These are phyloP conservation scores for Stratiomys singularior DNA, from an alignment of 2,888 invertebrate genomes.

Conservation along the genomic window DNA sequence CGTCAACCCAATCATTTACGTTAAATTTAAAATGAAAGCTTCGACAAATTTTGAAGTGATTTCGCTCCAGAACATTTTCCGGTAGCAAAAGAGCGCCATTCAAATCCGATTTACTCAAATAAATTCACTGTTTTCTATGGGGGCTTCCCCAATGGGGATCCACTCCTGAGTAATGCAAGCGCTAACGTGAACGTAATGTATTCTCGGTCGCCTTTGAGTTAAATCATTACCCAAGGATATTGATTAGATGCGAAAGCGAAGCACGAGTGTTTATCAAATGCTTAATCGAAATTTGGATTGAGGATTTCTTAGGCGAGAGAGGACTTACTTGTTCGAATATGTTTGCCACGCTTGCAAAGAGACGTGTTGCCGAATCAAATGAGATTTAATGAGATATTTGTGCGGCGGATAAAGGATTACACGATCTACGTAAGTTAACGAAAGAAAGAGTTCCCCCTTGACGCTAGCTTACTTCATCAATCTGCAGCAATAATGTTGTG, in stretches of 20 bases:
- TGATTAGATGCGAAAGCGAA: slow-evolving; percentile 38
- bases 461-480: not conserved
- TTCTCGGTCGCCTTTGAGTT: slow-evolving; percentile 29
- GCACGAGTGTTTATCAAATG: slow-evolving; percentile 39
- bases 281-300: slow-evolving; percentile 40
- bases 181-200: slow-evolving; percentile 16
- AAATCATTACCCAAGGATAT: slow-evolving; percentile 43
- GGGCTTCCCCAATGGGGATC: not conserved
- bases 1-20: slow-evolving; percentile 17
- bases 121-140: slow-evolving; percentile 29
- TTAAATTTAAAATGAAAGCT: slow-evolving; percentile 40
- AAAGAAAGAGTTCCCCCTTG: not conserved
- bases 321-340: not conserved
- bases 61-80: slow-evolving; percentile 28
- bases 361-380: slow-evolving; percentile 19
- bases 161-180: not conserved
- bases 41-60: slow-evolving; percentile 29
- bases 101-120: slow-evolving; percentile 35
- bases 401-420: not conserved
- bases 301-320: not conserved
- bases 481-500: not conserved
- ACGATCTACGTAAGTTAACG: not conserved
- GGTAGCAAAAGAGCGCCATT: slow-evolving; percentile 26
- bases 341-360: not conserved
- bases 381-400: slow-evolving; percentile 9